phyloP scores from a whole-genome alignment of 1,140 invertebrate genomes.

The Philotrypesis tridentata region DNA sequence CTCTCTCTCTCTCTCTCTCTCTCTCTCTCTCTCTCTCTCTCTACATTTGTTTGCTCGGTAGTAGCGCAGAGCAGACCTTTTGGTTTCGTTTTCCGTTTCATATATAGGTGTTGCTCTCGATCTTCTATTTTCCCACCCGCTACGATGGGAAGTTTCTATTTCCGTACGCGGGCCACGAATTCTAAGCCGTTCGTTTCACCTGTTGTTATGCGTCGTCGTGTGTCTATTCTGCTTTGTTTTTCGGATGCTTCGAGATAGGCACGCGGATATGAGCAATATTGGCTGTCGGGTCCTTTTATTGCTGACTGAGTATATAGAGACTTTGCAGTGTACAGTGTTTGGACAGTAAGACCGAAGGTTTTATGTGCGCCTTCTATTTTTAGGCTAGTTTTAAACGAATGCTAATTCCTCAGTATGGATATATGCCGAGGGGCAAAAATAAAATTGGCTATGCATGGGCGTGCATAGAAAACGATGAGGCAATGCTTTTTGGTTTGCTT shows the following conservation, averaged over 20 bases:
- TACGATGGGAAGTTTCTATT: slow-evolving; percentile 8
- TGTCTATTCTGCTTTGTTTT: neutral
- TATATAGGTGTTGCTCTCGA: neutral
- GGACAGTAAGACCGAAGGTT: neutral
- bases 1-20: neutral
- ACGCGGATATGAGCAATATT: neutral
- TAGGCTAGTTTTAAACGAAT: neutral
- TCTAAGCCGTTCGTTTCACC: neutral
- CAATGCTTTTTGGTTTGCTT: no score
- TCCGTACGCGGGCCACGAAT: slow-evolving; percentile 10
- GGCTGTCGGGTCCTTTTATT: neutral
- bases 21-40: neutral
- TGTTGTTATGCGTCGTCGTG: neutral
- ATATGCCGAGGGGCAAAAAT: neutral
- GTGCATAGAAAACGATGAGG: no score
- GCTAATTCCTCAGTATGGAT: neutral
- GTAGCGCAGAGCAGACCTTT: neutral
- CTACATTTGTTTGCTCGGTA: neutral
- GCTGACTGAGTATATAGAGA: no score
- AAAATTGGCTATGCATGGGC: no score
- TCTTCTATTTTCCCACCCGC: neutral
- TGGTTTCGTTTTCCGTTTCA: neutral
- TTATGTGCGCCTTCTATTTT: no score
- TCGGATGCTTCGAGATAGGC: neutral
- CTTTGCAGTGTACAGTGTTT: no score